Conservation (phyloP, 2,888 invertebrate genomes). For the Plagodis pulveraria region DNA sequence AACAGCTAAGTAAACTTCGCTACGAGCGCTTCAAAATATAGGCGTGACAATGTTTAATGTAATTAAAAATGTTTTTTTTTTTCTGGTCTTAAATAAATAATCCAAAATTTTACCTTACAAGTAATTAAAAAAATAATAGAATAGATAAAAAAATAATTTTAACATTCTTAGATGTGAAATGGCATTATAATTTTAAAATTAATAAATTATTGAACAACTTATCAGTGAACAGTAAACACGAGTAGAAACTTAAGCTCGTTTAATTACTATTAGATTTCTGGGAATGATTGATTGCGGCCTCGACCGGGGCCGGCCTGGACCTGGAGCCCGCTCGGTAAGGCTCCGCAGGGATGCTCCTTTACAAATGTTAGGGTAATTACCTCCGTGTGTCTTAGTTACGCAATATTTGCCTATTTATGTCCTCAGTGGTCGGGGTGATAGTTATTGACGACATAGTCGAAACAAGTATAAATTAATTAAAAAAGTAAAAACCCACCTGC, state of each 20-base stretch:
- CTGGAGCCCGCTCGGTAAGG: not conserved
- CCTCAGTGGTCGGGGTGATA: not conserved
- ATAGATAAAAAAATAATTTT: too few species aligned
- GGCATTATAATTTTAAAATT: too few species aligned
- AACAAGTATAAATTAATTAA: too few species aligned
- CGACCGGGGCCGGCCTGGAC: conserved; percentile 4
- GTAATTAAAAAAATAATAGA: too few species aligned
- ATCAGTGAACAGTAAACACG: conserved; percentile 21
- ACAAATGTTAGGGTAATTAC: conserved; percentile 15
- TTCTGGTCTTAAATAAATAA: too few species aligned
- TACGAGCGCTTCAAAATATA: too few species aligned
- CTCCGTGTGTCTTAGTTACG: not conserved
- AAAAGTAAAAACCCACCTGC: too few species aligned
- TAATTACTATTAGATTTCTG: conserved; percentile 35
- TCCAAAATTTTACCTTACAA: too few species aligned
- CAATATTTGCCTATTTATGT: not conserved
- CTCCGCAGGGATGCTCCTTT: conserved; percentile 12
- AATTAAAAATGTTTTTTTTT: too few species aligned
- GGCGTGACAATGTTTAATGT: too few species aligned
- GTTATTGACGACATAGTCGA: not conserved
- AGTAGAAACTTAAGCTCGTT: conserved; percentile 17
- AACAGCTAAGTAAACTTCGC: too few species aligned
- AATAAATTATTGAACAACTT: not conserved
- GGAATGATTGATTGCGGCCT: conserved; percentile 33
- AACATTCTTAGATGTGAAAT: too few species aligned